Evolutionary conservation across 1,140 invertebrate species (phyloP), one percentile per base, ranked within the genome.

Genomic region (Muscidifurax raptorellus): DNA sequence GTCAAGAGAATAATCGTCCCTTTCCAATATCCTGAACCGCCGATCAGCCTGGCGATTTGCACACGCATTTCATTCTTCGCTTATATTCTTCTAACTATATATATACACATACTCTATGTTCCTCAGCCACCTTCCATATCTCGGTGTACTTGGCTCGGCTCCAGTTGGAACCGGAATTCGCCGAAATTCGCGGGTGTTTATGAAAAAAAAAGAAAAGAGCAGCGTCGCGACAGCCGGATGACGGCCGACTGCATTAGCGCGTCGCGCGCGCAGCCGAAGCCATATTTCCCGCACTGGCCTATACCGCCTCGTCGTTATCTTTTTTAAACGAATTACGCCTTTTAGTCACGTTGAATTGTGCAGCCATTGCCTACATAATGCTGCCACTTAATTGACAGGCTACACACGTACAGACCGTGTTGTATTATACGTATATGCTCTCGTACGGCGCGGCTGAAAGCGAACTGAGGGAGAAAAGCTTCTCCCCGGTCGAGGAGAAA

Each of bases 291-390:
- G 0, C 75, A 64, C 85, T 83, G 82, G 75, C 84, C 72, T 77
- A 80, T 74, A 71, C 85, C 72, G 79, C 78, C 71, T 59, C 52
- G 30, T 30, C 82, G 22, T 71, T 36, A 83, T 66, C 78, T 78
- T 86, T 88, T 88, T 88, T 91, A 92, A 92, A 90, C 86, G 89
- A 89, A 92, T 92, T 92, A 92, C 79, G 81, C 87, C 82, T 87
- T 86, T 9, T 89, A 87, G 89, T 89, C 88, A 88, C 88, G 87
- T 91, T 88, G 88, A 88, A 87, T 89, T 87, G 87, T 86, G 88
- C 87, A 89, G 87, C 88, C 87, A 88, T 89, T 89, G 88, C 36
- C 32, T 40, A 9, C 9, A 40, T 5, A 2, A 10, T 9, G 7
- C 52, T 59, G 85, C n/a, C 69, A 75, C 82, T 85, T 90, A 88